phyloP scores from a whole-genome alignment of 2,113 vertebrate genomes.

The Malaclemys terrapin region DNA sequence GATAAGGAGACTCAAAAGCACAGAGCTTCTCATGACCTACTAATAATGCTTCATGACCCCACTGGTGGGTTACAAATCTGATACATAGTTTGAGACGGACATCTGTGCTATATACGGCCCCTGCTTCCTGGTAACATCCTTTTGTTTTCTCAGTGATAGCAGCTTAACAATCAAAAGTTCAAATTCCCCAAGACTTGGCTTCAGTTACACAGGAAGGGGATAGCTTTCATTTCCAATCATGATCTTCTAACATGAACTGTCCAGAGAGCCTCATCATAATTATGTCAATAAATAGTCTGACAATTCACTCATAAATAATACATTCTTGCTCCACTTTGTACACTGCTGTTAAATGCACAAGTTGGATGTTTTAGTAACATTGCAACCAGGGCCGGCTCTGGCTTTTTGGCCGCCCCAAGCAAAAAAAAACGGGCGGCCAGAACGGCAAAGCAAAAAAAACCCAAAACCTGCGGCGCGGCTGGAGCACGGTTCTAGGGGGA shows the following conservation, averaged over 20 bases:
- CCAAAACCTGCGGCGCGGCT: no score
- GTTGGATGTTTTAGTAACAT: neutral
- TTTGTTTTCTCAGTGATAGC: constrained; percentile 12
- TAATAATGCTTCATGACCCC: constrained; percentile 13
- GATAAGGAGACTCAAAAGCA: constrained; percentile 55
- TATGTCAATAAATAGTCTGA: neutral
- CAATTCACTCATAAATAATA: neutral
- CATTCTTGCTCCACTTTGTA: neutral
- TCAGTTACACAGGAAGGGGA: neutral
- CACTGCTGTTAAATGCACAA: neutral
- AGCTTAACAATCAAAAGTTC: constrained; percentile 2
- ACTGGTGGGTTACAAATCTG: constrained; percentile 24
- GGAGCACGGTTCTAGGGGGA: no score
- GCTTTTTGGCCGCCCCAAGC: no score
- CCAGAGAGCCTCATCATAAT: constrained; percentile 1
- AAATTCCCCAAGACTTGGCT: neutral
- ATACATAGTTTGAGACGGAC: neutral
- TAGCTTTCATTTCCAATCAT: neutral
- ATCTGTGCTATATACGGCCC: neutral
- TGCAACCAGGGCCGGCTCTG: neutral
- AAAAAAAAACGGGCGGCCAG: no score
- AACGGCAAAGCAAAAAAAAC: no score
- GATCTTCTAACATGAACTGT: neutral
- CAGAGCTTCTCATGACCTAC: constrained; percentile 19
- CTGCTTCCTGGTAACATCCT: constrained; percentile 20